Conservation (phyloP, 2,113 vertebrate genomes). For the Trichechus manatus region DNA sequence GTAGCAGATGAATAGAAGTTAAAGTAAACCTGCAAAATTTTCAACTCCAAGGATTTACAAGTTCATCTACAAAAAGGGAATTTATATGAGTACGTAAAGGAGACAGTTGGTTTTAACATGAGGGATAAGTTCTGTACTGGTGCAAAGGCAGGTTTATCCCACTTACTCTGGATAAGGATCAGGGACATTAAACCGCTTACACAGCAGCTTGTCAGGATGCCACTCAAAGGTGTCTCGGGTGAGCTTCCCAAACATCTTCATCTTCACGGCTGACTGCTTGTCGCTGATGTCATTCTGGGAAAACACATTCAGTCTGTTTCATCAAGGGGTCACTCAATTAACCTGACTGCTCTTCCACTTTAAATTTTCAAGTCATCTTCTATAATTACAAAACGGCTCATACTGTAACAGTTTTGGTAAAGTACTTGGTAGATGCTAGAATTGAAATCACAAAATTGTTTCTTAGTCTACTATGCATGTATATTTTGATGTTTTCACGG, state of each 20-base stretch:
- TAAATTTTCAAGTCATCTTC: not conserved
- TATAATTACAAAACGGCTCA: not conserved
- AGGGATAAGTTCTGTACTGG: not conserved
- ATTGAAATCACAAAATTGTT: not conserved
- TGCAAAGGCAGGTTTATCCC: not conserved
- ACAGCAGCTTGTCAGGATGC: slow-evolving; percentile 96
- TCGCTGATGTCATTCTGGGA: slow-evolving; percentile 91
- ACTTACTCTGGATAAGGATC: slow-evolving; percentile 95
- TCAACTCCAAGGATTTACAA: not conserved
- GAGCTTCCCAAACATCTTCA: slow-evolving; percentile 98
- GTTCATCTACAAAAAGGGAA: not conserved
- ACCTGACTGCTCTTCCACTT: not conserved
- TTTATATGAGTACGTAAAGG: not conserved
- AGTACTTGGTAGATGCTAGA: not conserved
- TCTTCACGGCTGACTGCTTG: slow-evolving; percentile 93
- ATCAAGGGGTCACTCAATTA: not conserved
- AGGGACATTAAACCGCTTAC: slow-evolving; percentile 97
- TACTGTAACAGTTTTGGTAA: not conserved
- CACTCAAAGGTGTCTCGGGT: slow-evolving; percentile 96
- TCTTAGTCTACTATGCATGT: not conserved
- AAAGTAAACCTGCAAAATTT: slow-evolving; percentile 7
- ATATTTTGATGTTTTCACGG: not conserved
- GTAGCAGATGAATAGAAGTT: not conserved
- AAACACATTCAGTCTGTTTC: slow-evolving; percentile 47
- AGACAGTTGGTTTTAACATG: not conserved